A percentile compares a stretch with the other conserved stretches of the same genome.
Evolutionary conservation across 2,888 invertebrate genomes (phyloP).

Genomic region (Rutpela maculata): DNA sequence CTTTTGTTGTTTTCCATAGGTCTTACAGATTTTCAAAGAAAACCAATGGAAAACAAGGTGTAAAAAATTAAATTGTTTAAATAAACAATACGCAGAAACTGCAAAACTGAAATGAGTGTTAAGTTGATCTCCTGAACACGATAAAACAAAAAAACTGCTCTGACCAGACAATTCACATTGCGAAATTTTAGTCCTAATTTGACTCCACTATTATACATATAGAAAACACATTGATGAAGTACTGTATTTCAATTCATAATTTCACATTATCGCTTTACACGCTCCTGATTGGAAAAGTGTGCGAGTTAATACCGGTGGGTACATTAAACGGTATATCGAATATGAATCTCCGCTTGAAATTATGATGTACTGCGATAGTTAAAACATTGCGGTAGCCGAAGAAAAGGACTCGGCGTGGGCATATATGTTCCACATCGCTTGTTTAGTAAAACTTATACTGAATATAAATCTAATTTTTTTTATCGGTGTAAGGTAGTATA

Average conservation of each 20-base stretch:
- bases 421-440: conserved; percentile 66
- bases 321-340: conserved; percentile 64
- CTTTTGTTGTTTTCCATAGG: too few relatives aligned
- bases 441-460: conserved; percentile 63
- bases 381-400: conserved; percentile 62
- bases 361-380: conserved; percentile 68
- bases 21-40: too few relatives aligned
- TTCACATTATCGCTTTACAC: conserved; percentile 1
- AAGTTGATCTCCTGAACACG: too few relatives aligned
- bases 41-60: too few relatives aligned
- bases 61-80: too few relatives aligned
- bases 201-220: too few relatives aligned
- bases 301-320: conserved; percentile 61
- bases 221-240: too few relatives aligned
- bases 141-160: too few relatives aligned
- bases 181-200: too few relatives aligned
- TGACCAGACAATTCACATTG: too few relatives aligned
- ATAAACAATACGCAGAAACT: too few relatives aligned
- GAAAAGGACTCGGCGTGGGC: conserved; percentile 65
- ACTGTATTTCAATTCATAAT: conserved; percentile 5
- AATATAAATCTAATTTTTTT: conserved; percentile 59
- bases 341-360: conserved; percentile 65
- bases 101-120: too few relatives aligned
- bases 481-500: conserved; percentile 45
- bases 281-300: conserved; percentile 32